Conservation (phyloP, 2,797 vertebrate genomes). For the Periparus ater region DNA sequence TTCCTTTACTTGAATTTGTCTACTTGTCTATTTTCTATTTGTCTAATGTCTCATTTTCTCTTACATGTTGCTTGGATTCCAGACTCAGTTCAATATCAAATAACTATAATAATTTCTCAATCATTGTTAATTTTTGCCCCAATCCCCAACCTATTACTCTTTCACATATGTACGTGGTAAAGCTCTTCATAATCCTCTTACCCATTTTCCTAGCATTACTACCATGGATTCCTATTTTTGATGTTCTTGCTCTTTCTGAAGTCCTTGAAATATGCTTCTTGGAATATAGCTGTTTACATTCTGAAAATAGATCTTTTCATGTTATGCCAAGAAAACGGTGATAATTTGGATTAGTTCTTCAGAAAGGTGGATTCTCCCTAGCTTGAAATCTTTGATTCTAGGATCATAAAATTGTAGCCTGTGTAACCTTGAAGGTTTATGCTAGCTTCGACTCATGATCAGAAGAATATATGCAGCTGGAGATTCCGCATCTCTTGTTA, state of each 20-base stretch:
- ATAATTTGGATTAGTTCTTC: not conserved
- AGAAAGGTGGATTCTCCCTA: not conserved
- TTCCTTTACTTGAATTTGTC: not conserved
- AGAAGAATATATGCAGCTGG: not conserved
- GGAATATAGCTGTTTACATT: not conserved
- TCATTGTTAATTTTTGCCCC: not conserved
- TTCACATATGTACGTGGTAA: not conserved
- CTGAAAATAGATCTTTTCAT: not conserved
- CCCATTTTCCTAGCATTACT: not conserved
- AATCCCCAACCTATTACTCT: not conserved
- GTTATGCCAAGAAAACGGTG: not conserved
- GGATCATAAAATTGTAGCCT: not conserved
- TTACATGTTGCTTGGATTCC: not conserved
- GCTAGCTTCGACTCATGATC: not conserved
- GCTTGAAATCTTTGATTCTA: slow-evolving; percentile 2
- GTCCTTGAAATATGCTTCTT: not conserved
- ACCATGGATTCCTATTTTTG: not conserved
- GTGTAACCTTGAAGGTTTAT: not conserved
- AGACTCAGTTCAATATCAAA: not conserved
- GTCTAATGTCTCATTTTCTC: not conserved
- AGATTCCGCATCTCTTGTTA: not conserved
- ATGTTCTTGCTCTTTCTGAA: not conserved
- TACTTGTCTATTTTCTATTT: no score
- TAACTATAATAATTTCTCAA: not conserved
- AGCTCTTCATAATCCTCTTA: slow-evolving; percentile 29